Conservation (phyloP, 35 echinoderm and acorn worm species). For the Holothuria glaberrima region DNA sequence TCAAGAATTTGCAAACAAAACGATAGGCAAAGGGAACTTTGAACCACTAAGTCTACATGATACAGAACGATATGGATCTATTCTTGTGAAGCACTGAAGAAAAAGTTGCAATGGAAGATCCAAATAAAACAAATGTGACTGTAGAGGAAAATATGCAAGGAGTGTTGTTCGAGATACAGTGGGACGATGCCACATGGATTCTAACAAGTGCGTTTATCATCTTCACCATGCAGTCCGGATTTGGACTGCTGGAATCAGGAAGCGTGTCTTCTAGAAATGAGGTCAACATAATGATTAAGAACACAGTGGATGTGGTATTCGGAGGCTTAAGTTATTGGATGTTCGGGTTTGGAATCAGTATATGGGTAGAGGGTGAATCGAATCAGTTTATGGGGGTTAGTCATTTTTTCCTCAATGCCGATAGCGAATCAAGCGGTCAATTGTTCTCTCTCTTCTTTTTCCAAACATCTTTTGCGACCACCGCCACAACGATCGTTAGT, state of each 20-base stretch:
- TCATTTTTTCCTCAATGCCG: conserved; percentile 32
- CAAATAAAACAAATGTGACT: no score
- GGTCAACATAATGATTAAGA: conserved; percentile 93
- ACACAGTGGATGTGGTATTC: conserved; percentile 80
- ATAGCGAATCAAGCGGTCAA: conserved; percentile 48
- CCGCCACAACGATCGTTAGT: conserved; percentile 89
- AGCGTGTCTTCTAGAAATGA: conserved; percentile 81
- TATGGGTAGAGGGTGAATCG: conserved; percentile 11
- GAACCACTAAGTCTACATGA: no score
- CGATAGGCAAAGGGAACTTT: no score
- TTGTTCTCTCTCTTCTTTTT: conserved; percentile 87
- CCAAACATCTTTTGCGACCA: conserved; percentile 91
- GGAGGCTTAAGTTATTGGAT: conserved; percentile 73
- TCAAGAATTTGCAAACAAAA: no score
- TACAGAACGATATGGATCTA: no score
- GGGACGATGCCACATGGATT: conserved; percentile 93
- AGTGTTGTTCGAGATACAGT: not conserved
- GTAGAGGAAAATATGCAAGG: no score
- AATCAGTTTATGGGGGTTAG: conserved; percentile 59
- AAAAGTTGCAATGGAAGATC: no score
- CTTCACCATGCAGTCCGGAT: conserved; percentile 93
- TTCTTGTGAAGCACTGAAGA: no score
- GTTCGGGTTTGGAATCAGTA: conserved; percentile 58
- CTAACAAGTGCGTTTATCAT: conserved; percentile 90
- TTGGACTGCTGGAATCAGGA: conserved; percentile 82